Evolutionary conservation across 37 sponge, comb jelly and placozoan genomes (phyloP).

Genomic region (Mnemiopsis leidyi): DNA sequence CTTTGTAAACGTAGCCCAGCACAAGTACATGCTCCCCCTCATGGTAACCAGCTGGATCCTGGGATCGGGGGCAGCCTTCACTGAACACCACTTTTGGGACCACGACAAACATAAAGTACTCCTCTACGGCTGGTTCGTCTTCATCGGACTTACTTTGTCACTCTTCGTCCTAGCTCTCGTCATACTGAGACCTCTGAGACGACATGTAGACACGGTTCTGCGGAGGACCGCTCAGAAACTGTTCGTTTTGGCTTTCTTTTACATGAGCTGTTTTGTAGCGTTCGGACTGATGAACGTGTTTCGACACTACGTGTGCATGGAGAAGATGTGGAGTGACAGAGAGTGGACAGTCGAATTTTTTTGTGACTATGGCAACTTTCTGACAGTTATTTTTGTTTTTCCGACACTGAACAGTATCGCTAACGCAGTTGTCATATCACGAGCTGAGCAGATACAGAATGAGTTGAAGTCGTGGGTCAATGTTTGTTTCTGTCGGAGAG

Average conservation of each 20-base stretch:
- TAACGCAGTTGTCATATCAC: background rate
- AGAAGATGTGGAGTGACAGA: background rate
- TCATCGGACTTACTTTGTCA: background rate
- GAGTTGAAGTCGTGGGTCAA: background rate
- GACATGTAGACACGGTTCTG: background rate
- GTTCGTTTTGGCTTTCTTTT: background rate
- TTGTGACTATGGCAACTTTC: background rate
- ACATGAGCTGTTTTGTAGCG: background rate
- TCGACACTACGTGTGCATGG: background rate
- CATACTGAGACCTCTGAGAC: background rate
- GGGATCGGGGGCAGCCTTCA: background rate
- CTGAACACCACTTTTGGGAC: background rate
- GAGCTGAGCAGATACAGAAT: background rate
- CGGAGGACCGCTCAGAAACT: background rate
- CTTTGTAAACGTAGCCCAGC: conserved; percentile 26
- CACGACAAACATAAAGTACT: background rate
- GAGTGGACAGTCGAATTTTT: background rate
- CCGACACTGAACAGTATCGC: conserved; percentile 12
- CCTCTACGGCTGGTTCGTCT: background rate
- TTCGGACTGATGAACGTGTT: background rate
- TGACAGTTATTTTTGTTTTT: background rate
- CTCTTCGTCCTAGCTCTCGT: background rate
- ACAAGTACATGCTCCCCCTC: conserved; percentile 16
- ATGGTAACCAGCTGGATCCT: background rate
- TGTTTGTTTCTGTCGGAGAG: background rate